Base-by-base conservation (phyloP, 2,113 vertebrate genomes). In the Channa maculata region DNA sequence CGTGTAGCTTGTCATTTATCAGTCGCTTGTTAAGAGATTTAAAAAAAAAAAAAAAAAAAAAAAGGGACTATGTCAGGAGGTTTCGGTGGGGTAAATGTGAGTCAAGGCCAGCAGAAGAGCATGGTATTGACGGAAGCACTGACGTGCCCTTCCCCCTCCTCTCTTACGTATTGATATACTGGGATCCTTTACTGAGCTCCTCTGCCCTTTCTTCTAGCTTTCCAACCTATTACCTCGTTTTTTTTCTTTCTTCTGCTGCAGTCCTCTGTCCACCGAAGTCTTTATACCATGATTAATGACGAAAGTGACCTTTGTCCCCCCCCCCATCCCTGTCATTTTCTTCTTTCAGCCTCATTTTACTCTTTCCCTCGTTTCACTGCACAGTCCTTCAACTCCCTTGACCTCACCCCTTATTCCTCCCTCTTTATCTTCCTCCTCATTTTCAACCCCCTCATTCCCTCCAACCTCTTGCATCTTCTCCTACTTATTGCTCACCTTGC, bases 51-150 rank as follows among this genome's bases (percentile, higher is more conserved):
- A 24, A 24, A 24, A 24, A 24, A 24, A 24, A 24, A 24, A 24
- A 24, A 24, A 24, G 1, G 24, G 24, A 24, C 24, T 24, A 24
- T 24, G 33, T 33, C 6, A 0, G 43, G 2, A n/a, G 52, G 12
- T 24, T 24, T 12, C n/a, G 0, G 14, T 36, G 44, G 9, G 73
- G 54, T 38, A 38, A n/a, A 48, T 34, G 39, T 5, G 77, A 72
- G 65, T 67, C 78, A 87, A 73, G 84, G 75, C 79, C 75, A 37
- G 15, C 33, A 75, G 62, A 39, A 76, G 75, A 84, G 77, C 68
- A 66, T 77, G 58, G 41, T 50, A 82, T 65, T 72, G 79, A 72
- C 67, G 4, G 41, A 67, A 76, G 62, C 69, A 52, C 73, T 77
- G 64, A 57, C 41, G 59, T 45, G 3, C 39, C 38, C 41, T 36